Percentiles rank a stretch among this genome's conserved stretches.
phyloP scores from a whole-genome alignment of 2,888 invertebrate species.

The Adineta ricciae region DNA sequence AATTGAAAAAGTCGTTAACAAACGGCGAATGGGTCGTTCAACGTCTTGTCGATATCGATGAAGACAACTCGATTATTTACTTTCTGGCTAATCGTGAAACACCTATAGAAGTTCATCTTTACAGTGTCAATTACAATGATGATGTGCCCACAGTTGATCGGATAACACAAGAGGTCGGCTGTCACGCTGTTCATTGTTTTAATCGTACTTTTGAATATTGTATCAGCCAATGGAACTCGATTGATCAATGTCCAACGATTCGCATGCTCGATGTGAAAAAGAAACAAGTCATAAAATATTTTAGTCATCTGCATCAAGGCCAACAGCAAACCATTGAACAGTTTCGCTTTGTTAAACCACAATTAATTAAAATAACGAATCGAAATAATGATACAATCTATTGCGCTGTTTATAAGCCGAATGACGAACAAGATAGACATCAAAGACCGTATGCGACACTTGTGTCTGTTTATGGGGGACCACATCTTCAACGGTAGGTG shows the following conservation, averaged over 20 bases:
- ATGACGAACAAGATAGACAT: background rate
- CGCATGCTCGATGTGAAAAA: background rate
- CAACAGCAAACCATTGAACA: background rate
- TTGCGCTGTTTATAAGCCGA: background rate
- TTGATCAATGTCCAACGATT: background rate
- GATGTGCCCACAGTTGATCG: background rate
- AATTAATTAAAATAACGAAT: background rate
- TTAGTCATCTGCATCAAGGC: background rate
- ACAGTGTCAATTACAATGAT: constrained; percentile 1
- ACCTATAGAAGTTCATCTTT: background rate
- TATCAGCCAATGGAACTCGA: background rate
- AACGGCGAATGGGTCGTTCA: constrained; percentile 12
- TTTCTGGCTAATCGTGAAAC: constrained; percentile 22
- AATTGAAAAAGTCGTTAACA: background rate
- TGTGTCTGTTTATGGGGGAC: constrained; percentile 92
- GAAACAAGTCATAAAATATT: background rate
- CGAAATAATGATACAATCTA: constrained; percentile 1
- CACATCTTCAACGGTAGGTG: constrained; percentile 68
- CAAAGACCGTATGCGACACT: constrained; percentile 68
- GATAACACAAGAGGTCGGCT: constrained; percentile 2
- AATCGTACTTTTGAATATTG: background rate
- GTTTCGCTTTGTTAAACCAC: background rate
- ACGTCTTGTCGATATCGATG: background rate
- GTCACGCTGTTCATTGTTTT: background rate
- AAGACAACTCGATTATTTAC: background rate